phyloP scores from a whole-genome alignment of 2,797 vertebrate genomes.

The Squalus acanthias region DNA sequence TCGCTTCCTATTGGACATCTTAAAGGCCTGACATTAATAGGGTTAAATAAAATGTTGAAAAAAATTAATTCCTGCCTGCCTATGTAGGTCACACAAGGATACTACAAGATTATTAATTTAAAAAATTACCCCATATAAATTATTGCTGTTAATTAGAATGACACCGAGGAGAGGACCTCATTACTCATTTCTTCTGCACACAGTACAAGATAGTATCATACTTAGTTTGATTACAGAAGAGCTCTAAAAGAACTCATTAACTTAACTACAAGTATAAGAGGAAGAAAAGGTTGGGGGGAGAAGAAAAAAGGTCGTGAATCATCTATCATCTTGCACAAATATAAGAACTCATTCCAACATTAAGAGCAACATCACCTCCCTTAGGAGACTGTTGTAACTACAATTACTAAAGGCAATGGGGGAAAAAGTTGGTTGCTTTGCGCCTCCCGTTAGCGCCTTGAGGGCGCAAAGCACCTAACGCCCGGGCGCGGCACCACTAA shows the following conservation, averaged over 20 bases:
- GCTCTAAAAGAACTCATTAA: conserved; percentile 33
- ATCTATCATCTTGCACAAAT: background rate
- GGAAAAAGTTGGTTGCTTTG: no score
- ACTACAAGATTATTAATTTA: conserved; percentile 30
- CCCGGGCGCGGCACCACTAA: no score
- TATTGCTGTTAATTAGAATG: conserved; percentile 37
- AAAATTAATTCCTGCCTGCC: conserved; percentile 21
- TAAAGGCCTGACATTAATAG: conserved; percentile 31
- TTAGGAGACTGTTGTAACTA: background rate
- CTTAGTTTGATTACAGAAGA: conserved; percentile 36
- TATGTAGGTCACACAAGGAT: conserved; percentile 38
- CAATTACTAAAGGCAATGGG: background rate
- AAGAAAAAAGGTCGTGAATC: background rate
- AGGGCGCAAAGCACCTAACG: no score
- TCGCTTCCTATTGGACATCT: conserved; percentile 34
- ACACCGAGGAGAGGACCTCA: conserved; percentile 33
- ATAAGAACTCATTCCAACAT: background rate
- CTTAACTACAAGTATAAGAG: conserved; percentile 9
- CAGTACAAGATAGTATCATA: conserved; percentile 30
- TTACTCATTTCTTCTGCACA: conserved; percentile 29
- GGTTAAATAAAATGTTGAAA: conserved; percentile 29
- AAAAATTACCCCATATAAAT: conserved; percentile 35
- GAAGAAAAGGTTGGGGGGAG: background rate
- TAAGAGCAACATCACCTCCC: conserved; percentile 1
- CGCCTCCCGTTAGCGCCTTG: no score